Percentiles rank a stretch among this genome's conserved stretches.
Conservation (phyloP, 2,888 invertebrate species). For the Blastobasis adustella region DNA sequence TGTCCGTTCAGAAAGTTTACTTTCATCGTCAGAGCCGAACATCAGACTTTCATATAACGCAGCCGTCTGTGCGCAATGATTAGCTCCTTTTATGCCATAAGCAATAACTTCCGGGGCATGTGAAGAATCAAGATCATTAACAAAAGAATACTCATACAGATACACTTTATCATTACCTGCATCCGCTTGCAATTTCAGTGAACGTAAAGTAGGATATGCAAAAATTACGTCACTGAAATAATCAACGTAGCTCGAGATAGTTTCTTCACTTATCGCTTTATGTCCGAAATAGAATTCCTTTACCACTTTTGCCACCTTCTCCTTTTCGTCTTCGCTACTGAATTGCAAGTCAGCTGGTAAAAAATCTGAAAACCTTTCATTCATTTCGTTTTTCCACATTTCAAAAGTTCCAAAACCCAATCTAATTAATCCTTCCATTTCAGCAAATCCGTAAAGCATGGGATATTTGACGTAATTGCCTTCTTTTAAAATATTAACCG, state of each 20-base stretch:
- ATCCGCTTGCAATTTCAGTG: conserved; percentile 21
- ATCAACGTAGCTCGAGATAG: conserved; percentile 25
- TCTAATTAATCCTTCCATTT: conserved; percentile 39
- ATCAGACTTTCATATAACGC: conserved; percentile 20
- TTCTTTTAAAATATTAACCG: conserved; percentile 29
- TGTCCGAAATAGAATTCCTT: conserved; percentile 35
- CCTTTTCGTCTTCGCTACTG: conserved; percentile 21
- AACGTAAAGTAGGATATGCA: conserved; percentile 19
- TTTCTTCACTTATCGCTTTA: conserved; percentile 19
- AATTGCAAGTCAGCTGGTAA: conserved; percentile 38
- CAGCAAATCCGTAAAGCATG: conserved; percentile 34
- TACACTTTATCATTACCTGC: conserved; percentile 27
- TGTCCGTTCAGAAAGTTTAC: conserved; percentile 14
- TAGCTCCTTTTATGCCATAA: conserved; percentile 24
- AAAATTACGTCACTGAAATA: conserved; percentile 32
- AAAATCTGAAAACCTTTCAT: conserved; percentile 41
- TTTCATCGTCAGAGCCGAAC: conserved; percentile 5
- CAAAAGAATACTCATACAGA: conserved; percentile 31
- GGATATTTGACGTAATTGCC: conserved; percentile 31
- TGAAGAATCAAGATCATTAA: conserved; percentile 19
- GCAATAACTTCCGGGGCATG: conserved; percentile 1
- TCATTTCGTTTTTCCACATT: conserved; percentile 32
- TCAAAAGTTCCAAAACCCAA: conserved; percentile 20
- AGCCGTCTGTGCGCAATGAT: conserved; percentile 25
- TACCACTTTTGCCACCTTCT: conserved; percentile 22